Conservation (phyloP, 2,797 vertebrate genomes). For the Silurus aristotelis region DNA sequence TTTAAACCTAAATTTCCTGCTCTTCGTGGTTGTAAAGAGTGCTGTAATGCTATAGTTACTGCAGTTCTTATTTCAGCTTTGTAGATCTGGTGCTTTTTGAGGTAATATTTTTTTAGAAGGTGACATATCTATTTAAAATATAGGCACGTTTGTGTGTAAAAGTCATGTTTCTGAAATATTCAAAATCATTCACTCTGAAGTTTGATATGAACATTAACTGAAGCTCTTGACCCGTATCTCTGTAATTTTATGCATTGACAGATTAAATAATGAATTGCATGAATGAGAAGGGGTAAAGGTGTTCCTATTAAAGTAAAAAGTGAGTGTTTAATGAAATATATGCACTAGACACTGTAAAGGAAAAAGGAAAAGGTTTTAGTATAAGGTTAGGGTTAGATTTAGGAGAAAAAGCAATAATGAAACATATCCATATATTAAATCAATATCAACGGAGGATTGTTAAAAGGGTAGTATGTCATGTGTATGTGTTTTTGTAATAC, state of each 20-base stretch:
- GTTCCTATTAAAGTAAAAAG: neutral
- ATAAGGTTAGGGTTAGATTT: neutral
- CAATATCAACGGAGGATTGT: neutral
- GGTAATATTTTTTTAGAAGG: neutral
- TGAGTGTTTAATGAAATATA: neutral
- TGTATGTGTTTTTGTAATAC: neutral
- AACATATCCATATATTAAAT: neutral
- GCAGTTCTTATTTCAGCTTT: neutral
- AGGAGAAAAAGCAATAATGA: neutral
- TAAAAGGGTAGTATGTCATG: neutral
- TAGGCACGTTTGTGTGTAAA: neutral
- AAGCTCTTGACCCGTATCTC: neutral
- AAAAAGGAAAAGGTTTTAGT: neutral
- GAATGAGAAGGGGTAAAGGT: neutral
- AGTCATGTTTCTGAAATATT: neutral
- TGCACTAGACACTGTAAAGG: neutral
- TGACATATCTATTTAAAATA: neutral
- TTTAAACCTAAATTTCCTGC: neutral
- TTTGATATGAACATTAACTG: neutral
- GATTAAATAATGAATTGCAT: neutral
- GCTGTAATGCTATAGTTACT: neutral
- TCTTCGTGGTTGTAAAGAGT: neutral
- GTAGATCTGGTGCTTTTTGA: neutral
- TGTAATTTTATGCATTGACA: neutral
- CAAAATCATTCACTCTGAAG: neutral